These are phyloP conservation scores for Metellina segmentata DNA, from an alignment of 2,888 invertebrate species.

Conservation along the genomic window DNA sequence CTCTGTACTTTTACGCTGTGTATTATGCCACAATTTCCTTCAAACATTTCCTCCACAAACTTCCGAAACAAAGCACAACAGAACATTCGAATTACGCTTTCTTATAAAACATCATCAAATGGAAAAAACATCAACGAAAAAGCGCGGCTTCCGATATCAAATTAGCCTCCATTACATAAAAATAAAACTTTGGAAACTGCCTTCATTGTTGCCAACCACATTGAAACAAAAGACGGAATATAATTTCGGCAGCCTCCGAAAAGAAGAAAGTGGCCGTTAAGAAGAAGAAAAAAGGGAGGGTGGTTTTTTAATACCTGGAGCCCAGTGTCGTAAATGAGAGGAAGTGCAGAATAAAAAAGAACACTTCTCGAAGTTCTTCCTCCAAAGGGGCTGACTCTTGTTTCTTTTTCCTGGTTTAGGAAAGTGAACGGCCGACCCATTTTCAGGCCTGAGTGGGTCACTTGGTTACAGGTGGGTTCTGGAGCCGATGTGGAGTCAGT, in stretches of 20 bases:
- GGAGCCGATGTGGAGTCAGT: slow-evolving; percentile 16
- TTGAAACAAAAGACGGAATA: slow-evolving; percentile 19
- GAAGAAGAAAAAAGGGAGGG: slow-evolving; percentile 4
- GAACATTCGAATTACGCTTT: slow-evolving; percentile 27
- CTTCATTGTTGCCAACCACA: slow-evolving; percentile 1
- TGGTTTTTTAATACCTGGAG: slow-evolving; percentile 27
- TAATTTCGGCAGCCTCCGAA: not conserved
- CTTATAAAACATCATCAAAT: not conserved
- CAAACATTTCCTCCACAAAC: slow-evolving; percentile 33
- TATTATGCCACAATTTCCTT: no score
- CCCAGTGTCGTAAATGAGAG: slow-evolving; percentile 55
- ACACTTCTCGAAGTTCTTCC: slow-evolving; percentile 59
- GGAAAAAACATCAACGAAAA: not conserved
- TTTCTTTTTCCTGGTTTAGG: slow-evolving; percentile 63
- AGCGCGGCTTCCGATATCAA: not conserved
- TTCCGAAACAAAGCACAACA: slow-evolving; percentile 6
- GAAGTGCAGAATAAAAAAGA: slow-evolving; percentile 21
- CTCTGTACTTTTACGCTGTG: no score
- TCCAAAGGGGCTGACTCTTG: slow-evolving; percentile 39
- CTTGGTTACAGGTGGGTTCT: slow-evolving; percentile 33
- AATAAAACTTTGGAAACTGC: slow-evolving; percentile 9
- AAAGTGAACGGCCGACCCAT: slow-evolving; percentile 72
- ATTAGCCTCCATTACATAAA: slow-evolving; percentile 28
- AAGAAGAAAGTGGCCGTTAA: not conserved
- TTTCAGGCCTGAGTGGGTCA: slow-evolving; percentile 64